These are phyloP conservation scores for Pitta sordida DNA, from an alignment of 2,113 vertebrate species.

Conservation along the genomic window DNA sequence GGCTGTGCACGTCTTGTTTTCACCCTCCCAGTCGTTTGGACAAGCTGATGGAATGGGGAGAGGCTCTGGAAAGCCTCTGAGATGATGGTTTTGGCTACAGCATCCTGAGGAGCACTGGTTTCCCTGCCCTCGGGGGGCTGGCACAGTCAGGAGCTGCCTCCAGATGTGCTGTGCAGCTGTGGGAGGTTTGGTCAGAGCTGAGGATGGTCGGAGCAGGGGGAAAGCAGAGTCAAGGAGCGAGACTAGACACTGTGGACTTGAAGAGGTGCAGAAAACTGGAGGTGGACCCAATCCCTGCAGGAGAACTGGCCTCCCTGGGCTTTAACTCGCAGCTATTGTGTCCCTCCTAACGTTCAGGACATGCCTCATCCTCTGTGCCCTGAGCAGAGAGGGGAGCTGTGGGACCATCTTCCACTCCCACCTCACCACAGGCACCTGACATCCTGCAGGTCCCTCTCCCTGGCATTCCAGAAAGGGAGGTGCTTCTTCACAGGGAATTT, in stretches of 20 bases:
- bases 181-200: background rate
- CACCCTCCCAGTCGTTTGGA: background rate
- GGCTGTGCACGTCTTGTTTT: background rate
- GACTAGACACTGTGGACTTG: background rate
- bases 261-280: background rate
- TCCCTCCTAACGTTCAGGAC: background rate
- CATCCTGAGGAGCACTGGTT: accelerated
- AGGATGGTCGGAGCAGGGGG: background rate
- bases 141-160: background rate
- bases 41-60: background rate
- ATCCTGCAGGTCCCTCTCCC: background rate
- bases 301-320: background rate
- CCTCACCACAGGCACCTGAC: background rate
- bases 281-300: background rate
- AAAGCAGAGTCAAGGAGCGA: background rate
- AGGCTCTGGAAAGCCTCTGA: background rate
- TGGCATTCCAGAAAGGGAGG: accelerated
- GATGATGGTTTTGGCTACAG: background rate
- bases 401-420: background rate
- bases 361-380: accelerated
- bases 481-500: background rate
- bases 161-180: background rate
- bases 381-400: background rate
- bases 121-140: background rate
- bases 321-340: background rate